Percentiles rank a stretch among this genome's conserved stretches.
These are phyloP conservation scores for Pollenia amentaria DNA, from an alignment of 2,888 invertebrate genomes.

Conservation along the genomic window DNA sequence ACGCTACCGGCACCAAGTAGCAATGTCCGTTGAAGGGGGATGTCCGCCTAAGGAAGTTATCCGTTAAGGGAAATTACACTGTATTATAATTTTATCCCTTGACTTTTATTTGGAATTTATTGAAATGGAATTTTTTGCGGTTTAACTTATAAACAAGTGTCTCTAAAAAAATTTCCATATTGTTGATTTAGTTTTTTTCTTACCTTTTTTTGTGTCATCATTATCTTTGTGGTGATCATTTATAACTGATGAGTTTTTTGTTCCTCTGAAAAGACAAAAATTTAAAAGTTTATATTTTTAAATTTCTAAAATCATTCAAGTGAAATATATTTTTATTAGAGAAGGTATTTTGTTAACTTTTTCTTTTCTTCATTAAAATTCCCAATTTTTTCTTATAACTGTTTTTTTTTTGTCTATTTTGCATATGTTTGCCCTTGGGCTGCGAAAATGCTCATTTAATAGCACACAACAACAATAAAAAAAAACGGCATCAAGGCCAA, in stretches of 20 bases:
- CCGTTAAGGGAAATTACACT: too few relatives aligned
- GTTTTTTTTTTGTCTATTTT: background rate
- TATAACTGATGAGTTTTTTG: background rate
- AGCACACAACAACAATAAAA: background rate
- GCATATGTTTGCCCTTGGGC: constrained; percentile 7
- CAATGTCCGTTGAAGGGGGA: too few relatives aligned
- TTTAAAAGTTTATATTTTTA: background rate
- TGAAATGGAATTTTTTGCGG: constrained; percentile 16
- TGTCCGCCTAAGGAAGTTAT: too few relatives aligned
- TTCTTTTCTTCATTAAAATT: constrained; percentile 4
- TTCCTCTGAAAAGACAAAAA: background rate
- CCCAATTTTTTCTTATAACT: background rate
- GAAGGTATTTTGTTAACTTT: background rate
- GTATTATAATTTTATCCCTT: background rate
- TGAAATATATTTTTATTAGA: constrained; percentile 9
- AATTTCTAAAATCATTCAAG: constrained; percentile 18
- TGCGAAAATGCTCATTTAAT: constrained; percentile 3
- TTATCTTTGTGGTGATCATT: constrained; percentile 1
- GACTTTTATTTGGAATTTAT: background rate
- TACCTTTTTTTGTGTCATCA: background rate
- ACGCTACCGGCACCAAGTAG: too few relatives aligned
- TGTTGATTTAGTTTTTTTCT: background rate
- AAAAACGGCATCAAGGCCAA: background rate
- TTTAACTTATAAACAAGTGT: constrained; percentile 14
- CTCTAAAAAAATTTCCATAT: constrained; percentile 2